phyloP scores from a whole-genome alignment of 2,113 vertebrate genomes.

The Silurus glanis region DNA sequence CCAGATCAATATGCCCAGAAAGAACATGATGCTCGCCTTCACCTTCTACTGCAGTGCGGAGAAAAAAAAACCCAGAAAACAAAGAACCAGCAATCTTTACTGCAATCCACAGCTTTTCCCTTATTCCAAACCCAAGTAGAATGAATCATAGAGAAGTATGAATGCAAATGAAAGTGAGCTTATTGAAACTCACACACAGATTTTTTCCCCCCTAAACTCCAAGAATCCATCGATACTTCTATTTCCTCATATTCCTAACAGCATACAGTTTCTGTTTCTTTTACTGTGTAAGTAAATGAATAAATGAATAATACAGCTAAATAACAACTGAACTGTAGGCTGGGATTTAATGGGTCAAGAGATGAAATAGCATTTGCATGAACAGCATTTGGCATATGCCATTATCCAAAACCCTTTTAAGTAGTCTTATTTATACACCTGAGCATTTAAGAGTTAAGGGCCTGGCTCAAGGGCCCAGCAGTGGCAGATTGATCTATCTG shows the following conservation, averaged over 20 bases:
- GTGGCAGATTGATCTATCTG: too few species aligned
- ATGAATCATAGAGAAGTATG: not conserved
- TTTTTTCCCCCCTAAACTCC: too few species aligned
- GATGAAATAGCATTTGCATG: not conserved
- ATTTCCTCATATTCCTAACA: not conserved
- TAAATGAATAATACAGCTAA: not conserved
- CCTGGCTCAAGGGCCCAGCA: too few species aligned
- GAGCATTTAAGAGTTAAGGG: too few species aligned
- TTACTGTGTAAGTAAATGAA: not conserved
- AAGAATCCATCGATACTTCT: too few species aligned
- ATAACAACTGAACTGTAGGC: not conserved
- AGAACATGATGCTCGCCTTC: constrained; percentile 49
- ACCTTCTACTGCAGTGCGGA: constrained; percentile 52
- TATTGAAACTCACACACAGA: not conserved
- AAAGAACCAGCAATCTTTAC: constrained; percentile 10
- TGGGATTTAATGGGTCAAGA: not conserved
- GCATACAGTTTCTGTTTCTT: not conserved
- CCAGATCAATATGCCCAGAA: constrained; percentile 64
- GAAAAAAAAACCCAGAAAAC: constrained; percentile 9
- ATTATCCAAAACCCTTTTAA: too few species aligned
- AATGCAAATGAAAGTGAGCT: not conserved
- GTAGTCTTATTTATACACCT: too few species aligned
- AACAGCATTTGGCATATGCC: too few species aligned
- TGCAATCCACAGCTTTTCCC: not conserved
- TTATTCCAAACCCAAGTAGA: not conserved